Evolutionary conservation across 2,113 vertebrate genomes (phyloP), one percentile per base, ranked within the genome.

Genomic region (Siphamia tubifer): DNA sequence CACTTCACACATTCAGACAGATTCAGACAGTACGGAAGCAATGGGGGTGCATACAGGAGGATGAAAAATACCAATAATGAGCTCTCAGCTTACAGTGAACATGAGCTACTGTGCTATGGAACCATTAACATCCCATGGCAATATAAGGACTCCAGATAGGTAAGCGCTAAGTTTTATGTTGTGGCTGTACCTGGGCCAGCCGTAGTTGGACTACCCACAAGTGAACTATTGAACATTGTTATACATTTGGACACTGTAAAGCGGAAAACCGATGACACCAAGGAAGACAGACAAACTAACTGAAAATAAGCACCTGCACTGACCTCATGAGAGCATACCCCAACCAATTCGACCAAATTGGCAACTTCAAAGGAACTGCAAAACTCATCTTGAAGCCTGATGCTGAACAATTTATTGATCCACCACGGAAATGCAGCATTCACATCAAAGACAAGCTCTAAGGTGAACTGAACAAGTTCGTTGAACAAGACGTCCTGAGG

Each of bases 371-470:
- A 7, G 30, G 30, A 32, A n/a, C n/a, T n/a, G 32, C 32, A 7
- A 54, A 35, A 6, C 32, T 54, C 2, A 12, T 21, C 6, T 7
- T 30, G 11, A 42, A 40, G 16, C 12, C 13, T 2, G 24, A 40
- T 30, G 25, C 35, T 11, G 54, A 57, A 20, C 36, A 35, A 57
- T 57, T 57, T n/a, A 57, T 57, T 6, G 54, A 57, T n/a, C 35
- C 54, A 25, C 24, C 36, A 20, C n/a, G 54, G n/a, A 57, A 57
- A 30, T 57, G 54, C 10, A 58, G 32, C 23, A 67, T 58, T 10
- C 52, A 60, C 38, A 60, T 67, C 27, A 74, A 52, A 19, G 53
- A 74, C 62, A 58, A 43, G n/a, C 19, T 49, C 1, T 24, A 55
- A 6, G 12, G 3, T 1, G 19, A 73, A 8, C 8, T 64, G 1